A percentile compares a stretch with the other conserved stretches of the same genome.
phyloP scores from a whole-genome alignment of 2,797 vertebrate species.

The Okamejei kenojei region DNA sequence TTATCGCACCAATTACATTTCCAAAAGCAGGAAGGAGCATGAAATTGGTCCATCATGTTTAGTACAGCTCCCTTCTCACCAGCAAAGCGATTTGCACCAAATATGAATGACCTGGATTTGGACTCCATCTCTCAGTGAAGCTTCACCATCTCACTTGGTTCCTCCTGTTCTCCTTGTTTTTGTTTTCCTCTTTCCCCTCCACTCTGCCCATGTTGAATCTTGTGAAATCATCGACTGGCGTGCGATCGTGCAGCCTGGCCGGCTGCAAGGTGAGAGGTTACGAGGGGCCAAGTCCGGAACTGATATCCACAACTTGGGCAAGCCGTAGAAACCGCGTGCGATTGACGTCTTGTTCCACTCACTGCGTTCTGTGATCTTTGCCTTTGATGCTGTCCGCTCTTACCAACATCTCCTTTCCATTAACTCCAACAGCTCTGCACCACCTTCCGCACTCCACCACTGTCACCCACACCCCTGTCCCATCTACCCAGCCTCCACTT shows the following conservation, averaged over 20 bases:
- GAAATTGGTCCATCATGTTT: background rate
- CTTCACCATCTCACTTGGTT: background rate
- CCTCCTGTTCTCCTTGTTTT: background rate
- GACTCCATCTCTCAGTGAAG: too few species aligned
- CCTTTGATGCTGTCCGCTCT: background rate
- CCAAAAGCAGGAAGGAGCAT: background rate
- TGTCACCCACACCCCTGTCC: too few species aligned
- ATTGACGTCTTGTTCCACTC: background rate
- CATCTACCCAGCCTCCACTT: background rate
- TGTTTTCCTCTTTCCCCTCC: background rate
- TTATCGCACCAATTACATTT: background rate
- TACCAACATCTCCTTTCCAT: too few species aligned
- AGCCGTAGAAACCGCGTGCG: background rate
- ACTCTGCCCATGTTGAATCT: background rate
- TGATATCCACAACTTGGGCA: background rate
- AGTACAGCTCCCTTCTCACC: background rate
- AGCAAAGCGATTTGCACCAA: background rate
- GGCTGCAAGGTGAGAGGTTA: too few species aligned
- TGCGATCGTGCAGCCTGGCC: background rate
- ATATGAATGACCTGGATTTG: background rate
- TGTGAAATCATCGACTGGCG: background rate
- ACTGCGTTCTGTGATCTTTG: background rate
- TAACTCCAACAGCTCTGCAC: too few species aligned
- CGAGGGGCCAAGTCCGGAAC: background rate
- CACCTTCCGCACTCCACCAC: too few species aligned